Conservation (phyloP, 2,797 vertebrate genomes). For the Acanthopagrus latus region DNA sequence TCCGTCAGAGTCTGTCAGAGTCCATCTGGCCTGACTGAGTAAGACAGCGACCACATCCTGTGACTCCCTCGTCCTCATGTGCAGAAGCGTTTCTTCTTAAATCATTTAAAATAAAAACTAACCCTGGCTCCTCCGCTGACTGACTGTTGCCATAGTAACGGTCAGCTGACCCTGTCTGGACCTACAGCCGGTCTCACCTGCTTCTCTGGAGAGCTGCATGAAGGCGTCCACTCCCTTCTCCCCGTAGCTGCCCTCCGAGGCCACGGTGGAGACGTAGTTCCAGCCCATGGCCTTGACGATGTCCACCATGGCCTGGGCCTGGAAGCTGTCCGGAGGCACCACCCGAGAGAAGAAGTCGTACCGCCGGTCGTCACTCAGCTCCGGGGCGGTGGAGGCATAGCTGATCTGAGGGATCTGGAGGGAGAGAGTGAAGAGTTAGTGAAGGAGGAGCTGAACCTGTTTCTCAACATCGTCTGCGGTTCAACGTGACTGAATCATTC, state of each 20-base stretch:
- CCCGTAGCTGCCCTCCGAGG: constrained; percentile 95
- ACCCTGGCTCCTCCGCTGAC: background rate
- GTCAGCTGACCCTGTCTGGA: too few species aligned
- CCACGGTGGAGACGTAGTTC: constrained; percentile 95
- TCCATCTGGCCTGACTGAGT: too few species aligned
- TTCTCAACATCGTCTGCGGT: too few species aligned
- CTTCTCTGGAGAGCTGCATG: constrained; percentile 93
- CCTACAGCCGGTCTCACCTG: constrained; percentile 80
- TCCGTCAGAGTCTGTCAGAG: too few species aligned
- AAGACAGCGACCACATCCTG: too few species aligned
- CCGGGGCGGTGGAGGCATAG: constrained; percentile 94
- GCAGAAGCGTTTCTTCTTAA: too few species aligned
- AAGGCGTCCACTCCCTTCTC: constrained; percentile 96
- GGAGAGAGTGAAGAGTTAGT: background rate
- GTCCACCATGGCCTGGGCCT: constrained; percentile 97
- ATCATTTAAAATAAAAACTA: background rate
- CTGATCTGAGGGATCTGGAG: constrained; percentile 95
- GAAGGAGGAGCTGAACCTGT: too few species aligned
- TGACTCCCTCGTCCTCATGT: too few species aligned
- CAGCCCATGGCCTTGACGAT: constrained; percentile 94
- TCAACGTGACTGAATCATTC: too few species aligned
- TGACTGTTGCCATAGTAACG: too few species aligned
- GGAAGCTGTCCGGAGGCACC: constrained; percentile 94
- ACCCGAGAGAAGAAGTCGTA: constrained; percentile 97
- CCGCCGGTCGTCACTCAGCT: constrained; percentile 93